Base-by-base conservation (phyloP, 2,888 invertebrate species). In the Chymomyza procnemis region DNA sequence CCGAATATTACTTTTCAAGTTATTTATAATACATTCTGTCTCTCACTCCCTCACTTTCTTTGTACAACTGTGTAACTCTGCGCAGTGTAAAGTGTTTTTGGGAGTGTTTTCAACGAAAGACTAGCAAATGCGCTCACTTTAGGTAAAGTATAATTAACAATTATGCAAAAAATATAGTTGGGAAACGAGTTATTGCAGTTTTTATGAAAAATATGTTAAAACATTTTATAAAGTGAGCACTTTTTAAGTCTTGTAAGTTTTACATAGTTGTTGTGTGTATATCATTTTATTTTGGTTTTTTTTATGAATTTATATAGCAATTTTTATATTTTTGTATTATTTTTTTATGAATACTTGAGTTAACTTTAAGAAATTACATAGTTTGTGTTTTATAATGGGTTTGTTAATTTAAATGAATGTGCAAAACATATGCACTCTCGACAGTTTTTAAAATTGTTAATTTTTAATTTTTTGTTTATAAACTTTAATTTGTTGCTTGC, bases 341-440 rank as follows among this genome's bases (percentile, higher is more conserved):
- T 50, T 50, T n/a, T 50, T 1, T 50, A 5, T 16, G 48, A 18
- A 50, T 18, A 50, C 18, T 50, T 50, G 48, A 41, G 34, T 41
- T 18, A 50, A 50, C 18, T 50, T 50, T 50, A 50, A 50, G 34
- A 50, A 50, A 50, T n/a, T 16, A 50, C 48, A 50, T 18, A 50
- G 14, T 47, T 16, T 47, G 47, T n/a, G 14, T 16, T 18, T 18
- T 50, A 50, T 18, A 4, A 8, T 50, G 48, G 48, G 18, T 54
- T 54, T 54, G 54, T 12, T 12, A 41, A 41, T 41, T 12, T 41
- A 12, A 41, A 41, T 12, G 34, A 3, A 16, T 54, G 63, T 61
- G 76, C 79, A 75, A 75, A 82, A 76, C 76, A 75, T 77, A 74
- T 71, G 74, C 60, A 56, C 65, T 57, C n/a, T 30, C 6, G 4